phyloP scores from a whole-genome alignment of 2,888 invertebrate genomes.

The Rhogogaster chlorosoma region DNA sequence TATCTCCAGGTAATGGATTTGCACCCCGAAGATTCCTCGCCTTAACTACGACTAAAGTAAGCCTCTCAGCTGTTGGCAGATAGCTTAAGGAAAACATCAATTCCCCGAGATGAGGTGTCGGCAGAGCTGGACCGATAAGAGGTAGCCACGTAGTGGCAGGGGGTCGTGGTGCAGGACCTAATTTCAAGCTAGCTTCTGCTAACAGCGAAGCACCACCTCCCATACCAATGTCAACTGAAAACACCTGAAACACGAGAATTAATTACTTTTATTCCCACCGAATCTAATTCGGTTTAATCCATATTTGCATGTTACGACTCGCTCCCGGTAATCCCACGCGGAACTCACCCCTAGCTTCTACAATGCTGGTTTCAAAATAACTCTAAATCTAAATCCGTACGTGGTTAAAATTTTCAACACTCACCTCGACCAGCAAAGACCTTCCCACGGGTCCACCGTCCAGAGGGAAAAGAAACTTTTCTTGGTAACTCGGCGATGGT shows the following conservation, averaged over 20 bases:
- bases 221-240: slow-evolving; percentile 66
- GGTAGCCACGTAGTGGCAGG: slow-evolving; percentile 90
- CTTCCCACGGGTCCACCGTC: slow-evolving; percentile 74
- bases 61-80: slow-evolving; percentile 89
- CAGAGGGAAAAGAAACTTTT: slow-evolving; percentile 83
- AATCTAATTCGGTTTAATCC: slow-evolving; percentile 24
- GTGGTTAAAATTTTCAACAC: slow-evolving; percentile 7
- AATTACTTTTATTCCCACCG: neutral
- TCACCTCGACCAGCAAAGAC: slow-evolving; percentile 72
- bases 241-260: slow-evolving; percentile 64
- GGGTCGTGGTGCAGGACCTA: slow-evolving; percentile 78
- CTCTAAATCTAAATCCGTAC: slow-evolving; percentile 17
- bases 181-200: slow-evolving; percentile 71
- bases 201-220: slow-evolving; percentile 68
- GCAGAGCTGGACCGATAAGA: slow-evolving; percentile 83
- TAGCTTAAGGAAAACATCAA: slow-evolving; percentile 91
- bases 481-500: slow-evolving; percentile 87
- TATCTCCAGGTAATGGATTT: slow-evolving; percentile 82
- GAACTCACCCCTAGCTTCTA: slow-evolving; percentile 81
- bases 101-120: slow-evolving; percentile 85
- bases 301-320: neutral
- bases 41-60: slow-evolving; percentile 89
- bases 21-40: slow-evolving; percentile 86
- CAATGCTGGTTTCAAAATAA: slow-evolving; percentile 64
- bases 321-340: slow-evolving; percentile 65